A percentile compares a stretch with the other conserved stretches of the same genome.
phyloP scores from a whole-genome alignment of 2,113 vertebrate genomes.

The Cervus canadensis region DNA sequence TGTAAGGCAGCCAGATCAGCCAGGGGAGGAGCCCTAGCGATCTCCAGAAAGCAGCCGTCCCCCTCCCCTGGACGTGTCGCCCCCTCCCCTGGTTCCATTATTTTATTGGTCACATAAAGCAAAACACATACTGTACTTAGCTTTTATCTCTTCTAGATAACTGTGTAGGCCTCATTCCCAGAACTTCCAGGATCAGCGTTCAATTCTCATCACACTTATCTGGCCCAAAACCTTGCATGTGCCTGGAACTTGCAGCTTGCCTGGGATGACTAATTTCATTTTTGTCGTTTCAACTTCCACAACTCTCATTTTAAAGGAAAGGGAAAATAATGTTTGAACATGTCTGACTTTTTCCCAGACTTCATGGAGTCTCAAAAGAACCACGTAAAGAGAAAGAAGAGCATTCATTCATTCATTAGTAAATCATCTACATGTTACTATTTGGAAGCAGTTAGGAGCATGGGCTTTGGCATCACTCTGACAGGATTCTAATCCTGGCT shows the following conservation, averaged over 20 bases:
- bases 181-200: background rate
- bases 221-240: background rate
- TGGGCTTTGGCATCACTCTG: background rate
- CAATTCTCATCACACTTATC: background rate
- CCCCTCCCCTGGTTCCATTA: background rate
- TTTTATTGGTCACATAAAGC: background rate
- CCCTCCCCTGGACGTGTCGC: background rate
- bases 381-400: background rate
- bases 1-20: background rate
- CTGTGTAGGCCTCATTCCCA: background rate
- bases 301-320: slow-evolving; percentile 19
- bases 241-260: background rate
- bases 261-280: slow-evolving; percentile 4
- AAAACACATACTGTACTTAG: background rate
- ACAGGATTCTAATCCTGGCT: background rate
- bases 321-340: background rate
- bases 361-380: background rate
- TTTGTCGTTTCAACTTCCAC: background rate
- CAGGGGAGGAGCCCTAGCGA: background rate
- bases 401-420: background rate
- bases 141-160: background rate
- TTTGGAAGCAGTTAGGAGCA: background rate
- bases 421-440: background rate
- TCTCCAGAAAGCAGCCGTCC: background rate
- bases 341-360: background rate